A percentile compares a stretch with the other conserved stretches of the same genome.
These are phyloP conservation scores for Dynastes hyllus DNA, from an alignment of 2,888 invertebrate species.

Conservation along the genomic window DNA sequence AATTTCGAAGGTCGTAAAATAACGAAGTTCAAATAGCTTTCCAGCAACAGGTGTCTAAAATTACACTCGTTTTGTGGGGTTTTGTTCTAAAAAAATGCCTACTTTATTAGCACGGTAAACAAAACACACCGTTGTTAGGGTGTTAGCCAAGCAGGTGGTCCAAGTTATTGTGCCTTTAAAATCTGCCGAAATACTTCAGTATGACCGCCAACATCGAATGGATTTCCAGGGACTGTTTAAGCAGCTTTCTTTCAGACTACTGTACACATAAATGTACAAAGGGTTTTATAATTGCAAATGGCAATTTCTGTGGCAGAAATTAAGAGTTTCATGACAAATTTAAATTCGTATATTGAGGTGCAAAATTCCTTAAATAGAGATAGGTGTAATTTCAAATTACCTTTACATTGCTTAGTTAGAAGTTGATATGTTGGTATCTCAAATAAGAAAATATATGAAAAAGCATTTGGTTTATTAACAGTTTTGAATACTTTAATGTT, in stretches of 20 bases:
- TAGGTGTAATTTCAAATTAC: too few species aligned
- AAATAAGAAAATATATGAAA: too few species aligned
- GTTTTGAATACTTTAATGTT: too few species aligned
- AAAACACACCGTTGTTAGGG: slow-evolving; percentile 40
- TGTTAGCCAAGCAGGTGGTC: slow-evolving; percentile 43
- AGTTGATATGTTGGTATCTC: background rate
- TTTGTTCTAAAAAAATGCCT: slow-evolving; percentile 29
- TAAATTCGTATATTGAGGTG: too few species aligned
- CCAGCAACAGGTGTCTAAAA: slow-evolving; percentile 37
- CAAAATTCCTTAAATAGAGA: too few species aligned
- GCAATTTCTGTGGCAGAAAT: too few species aligned
- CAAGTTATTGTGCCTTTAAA: slow-evolving; percentile 25
- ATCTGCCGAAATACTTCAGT: slow-evolving; percentile 34
- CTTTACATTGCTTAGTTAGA: background rate
- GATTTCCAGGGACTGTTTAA: slow-evolving; percentile 33
- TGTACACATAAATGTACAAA: background rate
- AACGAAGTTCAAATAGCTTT: background rate
- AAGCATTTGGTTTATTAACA: too few species aligned
- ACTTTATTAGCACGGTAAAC: slow-evolving; percentile 43
- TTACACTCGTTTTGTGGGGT: slow-evolving; percentile 26
- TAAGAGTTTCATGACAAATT: too few species aligned
- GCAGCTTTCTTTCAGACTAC: slow-evolving; percentile 24
- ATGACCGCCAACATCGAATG: slow-evolving; percentile 20
- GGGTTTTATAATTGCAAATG: background rate
- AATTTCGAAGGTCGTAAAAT: background rate